phyloP scores from a whole-genome alignment of 1,140 invertebrate genomes.

The Megathymus violae region DNA sequence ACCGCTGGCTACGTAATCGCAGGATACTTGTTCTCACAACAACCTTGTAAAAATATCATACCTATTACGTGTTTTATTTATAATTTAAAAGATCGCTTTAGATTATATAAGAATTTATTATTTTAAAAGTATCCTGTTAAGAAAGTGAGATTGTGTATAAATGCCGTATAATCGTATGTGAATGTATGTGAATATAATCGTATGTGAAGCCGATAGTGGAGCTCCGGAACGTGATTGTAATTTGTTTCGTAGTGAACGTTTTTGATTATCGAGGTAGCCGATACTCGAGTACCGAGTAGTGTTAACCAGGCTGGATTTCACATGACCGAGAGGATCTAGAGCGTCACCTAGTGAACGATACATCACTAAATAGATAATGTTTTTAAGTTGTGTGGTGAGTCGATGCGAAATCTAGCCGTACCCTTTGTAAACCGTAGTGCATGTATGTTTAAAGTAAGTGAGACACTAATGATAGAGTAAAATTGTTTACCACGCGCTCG shows the following conservation, averaged over 20 bases:
- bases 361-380: constrained; percentile 45
- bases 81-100: constrained; percentile 35
- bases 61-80: constrained; percentile 23
- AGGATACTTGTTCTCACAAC: constrained; percentile 48
- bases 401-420: constrained; percentile 15
- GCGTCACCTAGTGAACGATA: constrained; percentile 15
- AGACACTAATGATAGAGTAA: constrained; percentile 79
- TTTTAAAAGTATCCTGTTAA: constrained; percentile 56
- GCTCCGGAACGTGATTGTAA: constrained; percentile 64
- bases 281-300: too few relatives aligned
- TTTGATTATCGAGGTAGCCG: constrained; percentile 48
- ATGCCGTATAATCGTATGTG: too few relatives aligned
- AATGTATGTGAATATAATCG: too few relatives aligned
- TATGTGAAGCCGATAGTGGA: too few relatives aligned
- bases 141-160: constrained; percentile 59
- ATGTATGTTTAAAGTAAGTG: constrained; percentile 63
- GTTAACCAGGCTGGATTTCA: constrained; percentile 33
- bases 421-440: constrained; percentile 54
- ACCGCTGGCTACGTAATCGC: constrained; percentile 23
- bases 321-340: constrained; percentile 4
- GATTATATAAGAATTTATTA: constrained; percentile 28
- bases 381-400: background rate
- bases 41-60: constrained; percentile 23
- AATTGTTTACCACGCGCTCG: constrained; percentile 78
- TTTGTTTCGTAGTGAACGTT: constrained; percentile 72